Evolutionary conservation across 2,888 invertebrate species (phyloP), one percentile per base, ranked within the genome.

Genomic region (Eupeodes luniger): DNA sequence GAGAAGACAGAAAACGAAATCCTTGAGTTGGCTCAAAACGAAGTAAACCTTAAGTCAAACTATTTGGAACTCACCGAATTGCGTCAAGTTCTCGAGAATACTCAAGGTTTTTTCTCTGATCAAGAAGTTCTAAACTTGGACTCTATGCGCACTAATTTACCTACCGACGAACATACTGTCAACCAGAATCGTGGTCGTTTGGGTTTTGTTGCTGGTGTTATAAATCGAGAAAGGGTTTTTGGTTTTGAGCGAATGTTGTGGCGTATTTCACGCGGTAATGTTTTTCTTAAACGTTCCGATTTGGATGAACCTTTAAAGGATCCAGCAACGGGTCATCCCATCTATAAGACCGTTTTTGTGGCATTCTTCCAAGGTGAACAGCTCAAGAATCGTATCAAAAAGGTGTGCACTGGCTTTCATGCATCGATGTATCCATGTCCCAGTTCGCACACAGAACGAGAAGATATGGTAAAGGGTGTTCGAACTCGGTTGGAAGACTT

Each of bases 1-100:
- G 99, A 99, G 94, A 98, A 99, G 94, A 97, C 98, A 66, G 99
- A 99, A 94, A 97, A 97, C 91, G 99, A 99, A 94, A 97, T 99
- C 90, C 95, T 98, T 81, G 99, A 99, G 94, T 95, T 99, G 90
- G 98, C 98, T 85, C 97, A 98, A 92, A 99, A 99, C 93, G 98
- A 98, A 51, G 97, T 98, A 84, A 98, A 98, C 92, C 94, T 99
- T 92, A 98, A 98, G 94, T 97, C 97, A 91, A 99, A 99, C 94
- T 98, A 95, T 92, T 94, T 98, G 91, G 99, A 99, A 93, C 94
- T 99, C 91, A 98, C 98, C 0, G 99, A 99, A 94, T 94, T 99
- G 91, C 96, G 95, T 89, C 98, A 99, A 93, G 98, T 99, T 53
- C 95, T 99, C 83, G 97, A 98, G 93, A 99, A 98, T 94, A 98